Percentiles rank a stretch among this genome's conserved stretches.
Evolutionary conservation across 2,888 invertebrate genomes (phyloP).

Genomic region (Eristalis intricaria): DNA sequence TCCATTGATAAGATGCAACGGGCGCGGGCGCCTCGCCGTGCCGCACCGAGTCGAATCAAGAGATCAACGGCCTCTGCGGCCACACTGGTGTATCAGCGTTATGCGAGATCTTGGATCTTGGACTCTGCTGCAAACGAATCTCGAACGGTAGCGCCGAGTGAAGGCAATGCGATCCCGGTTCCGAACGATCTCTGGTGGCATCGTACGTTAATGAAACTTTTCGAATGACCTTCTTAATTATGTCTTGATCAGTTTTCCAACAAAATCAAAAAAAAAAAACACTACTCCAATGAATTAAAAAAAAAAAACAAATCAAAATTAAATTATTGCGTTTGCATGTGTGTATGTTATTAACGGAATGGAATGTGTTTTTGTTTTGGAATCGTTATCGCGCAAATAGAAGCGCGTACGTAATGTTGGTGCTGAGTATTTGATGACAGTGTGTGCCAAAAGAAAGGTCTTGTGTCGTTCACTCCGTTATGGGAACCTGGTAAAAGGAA

Average conservation of each 20-base stretch:
- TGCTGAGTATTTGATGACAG: neutral
- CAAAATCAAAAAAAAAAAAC: neutral
- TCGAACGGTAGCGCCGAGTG: neutral
- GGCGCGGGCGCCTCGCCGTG: neutral
- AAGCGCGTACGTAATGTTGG: constrained; percentile 1
- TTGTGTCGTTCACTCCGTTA: neutral
- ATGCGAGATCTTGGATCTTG: constrained; percentile 38
- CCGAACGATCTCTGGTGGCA: neutral
- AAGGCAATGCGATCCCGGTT: neutral
- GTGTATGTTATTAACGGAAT: neutral
- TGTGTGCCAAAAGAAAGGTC: constrained; percentile 9
- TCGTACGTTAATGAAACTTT: neutral
- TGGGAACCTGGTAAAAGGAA: neutral
- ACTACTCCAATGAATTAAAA: neutral
- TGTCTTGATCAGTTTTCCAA: constrained; percentile 10
- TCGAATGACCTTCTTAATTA: constrained; percentile 12
- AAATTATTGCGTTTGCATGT: neutral
- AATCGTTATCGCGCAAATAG: constrained; percentile 32
- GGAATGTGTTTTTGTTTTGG: constrained; percentile 9
- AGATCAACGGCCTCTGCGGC: constrained; percentile 47
- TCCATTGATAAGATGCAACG: constrained; percentile 46
- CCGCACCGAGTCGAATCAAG: neutral
- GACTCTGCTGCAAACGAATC: constrained; percentile 28
- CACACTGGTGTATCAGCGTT: constrained; percentile 9
- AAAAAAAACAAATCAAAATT: neutral